Evolutionary conservation across 1,140 invertebrate species (phyloP).

Genomic region (Pachyrhynchus sulphureomaculatus): DNA sequence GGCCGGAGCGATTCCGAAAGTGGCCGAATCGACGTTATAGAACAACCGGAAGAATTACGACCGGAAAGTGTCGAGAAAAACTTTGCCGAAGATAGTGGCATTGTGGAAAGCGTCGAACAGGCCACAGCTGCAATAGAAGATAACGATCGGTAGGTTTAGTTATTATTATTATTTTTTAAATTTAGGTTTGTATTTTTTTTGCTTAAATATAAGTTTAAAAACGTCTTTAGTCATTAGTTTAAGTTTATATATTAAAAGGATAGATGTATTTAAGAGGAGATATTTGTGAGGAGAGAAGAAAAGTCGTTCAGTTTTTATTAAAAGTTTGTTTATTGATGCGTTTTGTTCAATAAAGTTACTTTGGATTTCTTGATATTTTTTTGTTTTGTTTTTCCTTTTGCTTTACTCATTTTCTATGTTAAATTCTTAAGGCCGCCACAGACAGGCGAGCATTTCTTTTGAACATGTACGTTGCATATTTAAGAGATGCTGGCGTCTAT

Average conservation of each 20-base stretch:
- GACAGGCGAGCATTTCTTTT: too few relatives aligned
- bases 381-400: too few relatives aligned
- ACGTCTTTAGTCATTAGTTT: neutral
- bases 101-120: conserved; percentile 27
- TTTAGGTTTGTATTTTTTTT: neutral
- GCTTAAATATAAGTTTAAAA: neutral
- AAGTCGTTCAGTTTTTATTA: neutral
- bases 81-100: conserved; percentile 34
- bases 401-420: too few relatives aligned
- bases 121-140: conserved; percentile 22
- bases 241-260: neutral
- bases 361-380: too few relatives aligned
- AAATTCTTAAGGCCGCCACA: too few relatives aligned
- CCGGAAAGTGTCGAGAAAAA: conserved; percentile 6
- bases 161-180: conserved; percentile 1
- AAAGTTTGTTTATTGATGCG: neutral
- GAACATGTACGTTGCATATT: too few relatives aligned
- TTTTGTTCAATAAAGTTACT: neutral
- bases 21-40: neutral
- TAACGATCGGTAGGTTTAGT: conserved; percentile 35
- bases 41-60: neutral
- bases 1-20: neutral
- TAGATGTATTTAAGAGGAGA: neutral
- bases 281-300: neutral
- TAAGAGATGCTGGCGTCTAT: too few relatives aligned